Percentiles rank a stretch among this genome's conserved stretches.
Evolutionary conservation across 1,140 invertebrate species (phyloP).

Genomic region (Calephelis nemesis): DNA sequence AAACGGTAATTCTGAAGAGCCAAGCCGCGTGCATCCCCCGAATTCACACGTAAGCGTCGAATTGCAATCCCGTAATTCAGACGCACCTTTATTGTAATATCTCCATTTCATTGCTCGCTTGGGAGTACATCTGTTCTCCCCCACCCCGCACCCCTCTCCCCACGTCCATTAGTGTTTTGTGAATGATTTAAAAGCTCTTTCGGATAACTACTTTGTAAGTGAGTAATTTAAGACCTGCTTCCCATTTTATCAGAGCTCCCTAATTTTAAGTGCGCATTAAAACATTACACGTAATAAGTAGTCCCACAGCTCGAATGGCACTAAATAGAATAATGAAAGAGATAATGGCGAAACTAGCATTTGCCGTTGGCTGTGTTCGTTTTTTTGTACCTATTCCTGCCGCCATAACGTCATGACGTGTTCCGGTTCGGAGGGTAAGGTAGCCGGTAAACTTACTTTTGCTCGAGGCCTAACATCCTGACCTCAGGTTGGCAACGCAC

Average conservation of each 20-base stretch:
- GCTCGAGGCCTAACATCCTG: no score
- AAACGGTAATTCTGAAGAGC: background rate
- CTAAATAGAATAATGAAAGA: conserved; percentile 17
- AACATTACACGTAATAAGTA: conserved; percentile 62
- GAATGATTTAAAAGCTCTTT: conserved; percentile 80
- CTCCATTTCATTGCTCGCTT: conserved; percentile 74
- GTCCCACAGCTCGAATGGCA: conserved; percentile 33
- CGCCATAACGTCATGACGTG: no score
- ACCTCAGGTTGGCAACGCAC: no score
- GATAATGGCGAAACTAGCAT: background rate
- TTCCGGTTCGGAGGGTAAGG: no score
- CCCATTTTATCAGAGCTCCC: conserved; percentile 77
- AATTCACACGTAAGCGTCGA: conserved; percentile 34
- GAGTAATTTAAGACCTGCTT: conserved; percentile 78
- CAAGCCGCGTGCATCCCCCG: conserved; percentile 8
- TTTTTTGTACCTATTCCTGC: no score
- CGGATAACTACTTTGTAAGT: conserved; percentile 78
- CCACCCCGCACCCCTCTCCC: conserved; percentile 51
- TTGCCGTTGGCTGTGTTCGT: background rate
- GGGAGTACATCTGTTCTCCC: conserved; percentile 67
- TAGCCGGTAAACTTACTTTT: no score
- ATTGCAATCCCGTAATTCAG: conserved; percentile 70
- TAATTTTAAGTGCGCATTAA: conserved; percentile 77
- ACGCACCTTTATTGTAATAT: conserved; percentile 76
- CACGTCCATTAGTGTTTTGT: conserved; percentile 79